Evolutionary conservation across 1,140 invertebrate genomes (phyloP), one percentile per base, ranked within the genome.

Genomic region (Reticulitermes speratus): DNA sequence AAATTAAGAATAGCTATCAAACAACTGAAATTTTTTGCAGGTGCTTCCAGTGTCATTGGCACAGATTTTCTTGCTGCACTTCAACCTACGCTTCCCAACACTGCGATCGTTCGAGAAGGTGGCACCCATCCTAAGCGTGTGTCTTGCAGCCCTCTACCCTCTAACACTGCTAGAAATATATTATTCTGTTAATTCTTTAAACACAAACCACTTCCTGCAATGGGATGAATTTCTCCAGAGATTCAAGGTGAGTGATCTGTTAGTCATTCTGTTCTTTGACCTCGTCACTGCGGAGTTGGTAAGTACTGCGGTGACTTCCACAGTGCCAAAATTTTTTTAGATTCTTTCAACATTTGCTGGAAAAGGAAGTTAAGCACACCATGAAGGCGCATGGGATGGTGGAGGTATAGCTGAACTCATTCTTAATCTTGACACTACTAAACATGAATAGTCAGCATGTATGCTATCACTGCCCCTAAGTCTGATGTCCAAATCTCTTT

Each of bases 1-100:
- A 19, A 55, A 55, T 55, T 55, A 55, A 55, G 19, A 55, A 12
- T 16, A 55, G 14, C 2, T 21, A 16, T 21, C 19, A 55, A 52
- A 8, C 52, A 52, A 21, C 19, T 21, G 52, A 55, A 21, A 55
- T 2, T 75, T 75, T 25, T 2, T 75, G 65, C 87, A 92, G 92
- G 91, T 95, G 32, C 92, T 99, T 32, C 98, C 98, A 2, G 96
- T 98, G 55, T 97, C 96, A 5, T 91, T 99, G 38, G 95, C 96
- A 1, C 97, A 99, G 91, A 97, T 99, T 89, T 99, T 98, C 90
- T 92, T 97, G 87, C 91, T 99, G 19, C 96, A 98, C 91, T 99
- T 99, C 90, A 99, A 99, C 92, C 91, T 98, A 44, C 92, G 95
- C 88, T 99, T 99, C 91, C 97, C 97, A 30, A 98, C 97, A 23